Evolutionary conservation across 2,888 invertebrate genomes (phyloP), one percentile per base, ranked within the genome.

Genomic region (Dyspetes luteomarginatus): DNA sequence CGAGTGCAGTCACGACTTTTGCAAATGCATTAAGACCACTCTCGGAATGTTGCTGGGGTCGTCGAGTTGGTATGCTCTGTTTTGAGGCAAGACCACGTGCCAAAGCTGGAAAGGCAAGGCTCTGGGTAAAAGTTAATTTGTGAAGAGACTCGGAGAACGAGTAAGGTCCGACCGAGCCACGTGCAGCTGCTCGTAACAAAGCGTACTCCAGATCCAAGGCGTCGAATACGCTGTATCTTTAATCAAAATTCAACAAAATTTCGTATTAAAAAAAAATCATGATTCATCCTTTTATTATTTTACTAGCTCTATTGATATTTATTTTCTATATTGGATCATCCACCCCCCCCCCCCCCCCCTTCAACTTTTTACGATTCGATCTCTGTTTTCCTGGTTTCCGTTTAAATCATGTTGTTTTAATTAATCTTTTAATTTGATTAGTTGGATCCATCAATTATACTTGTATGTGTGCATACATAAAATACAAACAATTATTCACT

Each of bases 101-200:
- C 75, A 96, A 88, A 0, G 95, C 95, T 0, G 95, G 96, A 89
- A 96, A 96, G 0, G 95, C 95, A 79, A 96, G 90, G 85, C 95
- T 95, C 92, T 96, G 95, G 9, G 95, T 95, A 89, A 95, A 95
- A 55, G 95, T 95, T 86, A 96, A 91, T 91, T 95, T 95, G 92
- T 95, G 95, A 83, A 95, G 92, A 75, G 95, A 95, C 89, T 95
- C 95, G 82, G 95, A 95, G 5, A 95, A 92, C 36, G 95, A 95
- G 88, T 95, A 95, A 0, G 95, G 95, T 2, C 95, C 95, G 30
- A 95, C 95, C 64, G 95, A 95, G 68, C 95, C 95, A 24, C 95
- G 93, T 0, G 95, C 95, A 0, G 95, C 95, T 0, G 95, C 95
- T 41, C 95, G 92, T 62, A 95, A 90, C 9, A 95, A 91, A 3